Evolutionary conservation across 2,888 invertebrate genomes (phyloP).

Genomic region (Ornithoptera priamus): DNA sequence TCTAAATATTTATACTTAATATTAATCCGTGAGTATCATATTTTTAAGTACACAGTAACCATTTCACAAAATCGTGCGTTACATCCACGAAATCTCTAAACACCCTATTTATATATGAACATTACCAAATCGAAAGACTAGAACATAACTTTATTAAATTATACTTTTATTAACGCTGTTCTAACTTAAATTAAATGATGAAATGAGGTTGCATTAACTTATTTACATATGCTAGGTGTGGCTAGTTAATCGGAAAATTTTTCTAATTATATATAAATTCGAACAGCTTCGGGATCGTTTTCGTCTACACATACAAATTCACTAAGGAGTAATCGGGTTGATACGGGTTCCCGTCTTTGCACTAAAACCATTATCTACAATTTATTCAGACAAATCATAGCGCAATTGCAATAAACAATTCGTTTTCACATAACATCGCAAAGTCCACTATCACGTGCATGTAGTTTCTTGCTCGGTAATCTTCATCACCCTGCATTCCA

Average conservation of each 20-base stretch:
- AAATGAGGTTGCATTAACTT: conserved; percentile 13
- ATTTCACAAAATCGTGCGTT: conserved; percentile 1
- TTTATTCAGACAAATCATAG: conserved; percentile 30
- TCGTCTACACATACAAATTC: conserved; percentile 26
- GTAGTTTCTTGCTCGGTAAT: conserved; percentile 36
- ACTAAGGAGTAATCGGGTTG: conserved; percentile 35
- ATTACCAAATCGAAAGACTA: conserved; percentile 27
- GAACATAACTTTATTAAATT: conserved; percentile 26
- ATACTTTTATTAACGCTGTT: conserved; percentile 7
- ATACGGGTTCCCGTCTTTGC: conserved; percentile 50
- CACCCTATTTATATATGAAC: conserved; percentile 18
- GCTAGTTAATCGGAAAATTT: conserved; percentile 14
- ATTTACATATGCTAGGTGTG: conserved; percentile 19
- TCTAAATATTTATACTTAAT: conserved; percentile 19
- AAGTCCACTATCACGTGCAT: conserved; percentile 37
- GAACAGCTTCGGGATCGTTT: conserved; percentile 18
- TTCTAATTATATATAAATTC: conserved; percentile 21
- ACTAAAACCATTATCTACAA: conserved; percentile 42
- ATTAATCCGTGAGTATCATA: conserved; percentile 22
- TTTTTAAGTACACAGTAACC: conserved; percentile 7
- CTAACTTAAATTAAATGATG: conserved; percentile 22
- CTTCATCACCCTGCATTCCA: conserved; percentile 43
- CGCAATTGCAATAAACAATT: conserved; percentile 13
- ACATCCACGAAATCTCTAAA: conserved; percentile 6
- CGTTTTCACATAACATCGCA: conserved; percentile 31